These are phyloP conservation scores for Nephrocerus scutellatus DNA, from an alignment of 2,888 invertebrate genomes.

Conservation along the genomic window DNA sequence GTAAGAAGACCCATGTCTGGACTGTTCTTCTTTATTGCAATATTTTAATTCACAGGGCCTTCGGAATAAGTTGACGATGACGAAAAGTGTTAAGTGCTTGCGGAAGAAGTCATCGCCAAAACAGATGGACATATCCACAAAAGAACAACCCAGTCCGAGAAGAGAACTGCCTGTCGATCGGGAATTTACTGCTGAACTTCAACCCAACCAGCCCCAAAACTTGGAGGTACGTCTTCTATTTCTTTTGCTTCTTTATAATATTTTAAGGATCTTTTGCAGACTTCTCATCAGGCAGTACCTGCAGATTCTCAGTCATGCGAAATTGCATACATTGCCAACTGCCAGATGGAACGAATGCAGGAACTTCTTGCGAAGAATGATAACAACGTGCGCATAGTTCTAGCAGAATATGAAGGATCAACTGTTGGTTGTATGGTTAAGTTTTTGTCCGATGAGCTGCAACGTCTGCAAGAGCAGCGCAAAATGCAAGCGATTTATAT, in stretches of 20 bases:
- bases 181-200: too few relatives aligned
- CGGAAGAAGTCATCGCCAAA: slow-evolving; percentile 18
- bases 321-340: not conserved
- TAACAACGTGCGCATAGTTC: slow-evolving; percentile 54
- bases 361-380: slow-evolving; percentile 27
- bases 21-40: too few relatives aligned
- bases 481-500: slow-evolving; percentile 71
- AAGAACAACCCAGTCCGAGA: too few relatives aligned
- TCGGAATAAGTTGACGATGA: slow-evolving; percentile 28
- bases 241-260: too few relatives aligned
- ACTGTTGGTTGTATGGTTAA: slow-evolving; percentile 66
- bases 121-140: too few relatives aligned
- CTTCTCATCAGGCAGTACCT: not conserved
- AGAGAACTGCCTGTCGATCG: too few relatives aligned
- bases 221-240: too few relatives aligned
- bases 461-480: slow-evolving; percentile 68
- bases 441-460: slow-evolving; percentile 70
- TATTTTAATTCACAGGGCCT: slow-evolving; percentile 26
- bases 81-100: slow-evolving; percentile 35
- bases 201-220: too few relatives aligned
- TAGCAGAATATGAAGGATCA: slow-evolving; percentile 64
- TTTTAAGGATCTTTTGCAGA: slow-evolving; percentile 31
- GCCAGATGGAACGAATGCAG: slow-evolving; percentile 17
- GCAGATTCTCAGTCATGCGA: slow-evolving; percentile 27
- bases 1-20: too few relatives aligned